A percentile compares a stretch with the other conserved stretches of the same genome.
These are phyloP conservation scores for Falcunculus frontatus DNA, from an alignment of 2,113 vertebrate genomes.

Conservation along the genomic window DNA sequence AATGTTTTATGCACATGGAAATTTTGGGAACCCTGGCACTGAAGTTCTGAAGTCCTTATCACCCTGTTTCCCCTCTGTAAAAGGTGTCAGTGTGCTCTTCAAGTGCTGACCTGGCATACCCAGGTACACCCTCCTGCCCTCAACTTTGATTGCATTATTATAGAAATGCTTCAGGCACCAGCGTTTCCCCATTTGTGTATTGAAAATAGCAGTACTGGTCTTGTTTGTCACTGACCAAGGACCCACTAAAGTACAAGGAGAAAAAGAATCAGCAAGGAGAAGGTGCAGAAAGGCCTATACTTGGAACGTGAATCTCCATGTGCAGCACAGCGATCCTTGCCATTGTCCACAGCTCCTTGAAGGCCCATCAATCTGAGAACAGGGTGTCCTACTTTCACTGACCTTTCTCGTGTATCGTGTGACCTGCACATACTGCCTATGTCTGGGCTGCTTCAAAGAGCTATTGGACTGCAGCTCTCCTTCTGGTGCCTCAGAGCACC, in stretches of 20 bases:
- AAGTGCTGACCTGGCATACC: not conserved
- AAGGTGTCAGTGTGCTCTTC: not conserved
- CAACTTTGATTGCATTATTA: not conserved
- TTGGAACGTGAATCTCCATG: not conserved
- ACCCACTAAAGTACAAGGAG: not conserved
- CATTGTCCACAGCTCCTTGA: not conserved
- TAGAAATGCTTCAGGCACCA: not conserved
- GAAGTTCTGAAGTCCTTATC: not conserved
- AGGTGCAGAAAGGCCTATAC: not conserved
- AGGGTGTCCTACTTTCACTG: not conserved
- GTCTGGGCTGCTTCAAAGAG: slow-evolving; percentile 7
- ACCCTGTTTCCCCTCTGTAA: not conserved
- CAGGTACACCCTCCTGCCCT: fast-evolving
- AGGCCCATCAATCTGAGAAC: slow-evolving; percentile 12
- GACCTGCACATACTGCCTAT: not conserved
- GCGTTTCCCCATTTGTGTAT: not conserved
- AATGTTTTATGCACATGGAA: not conserved
- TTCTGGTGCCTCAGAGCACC: not conserved
- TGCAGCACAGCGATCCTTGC: not conserved
- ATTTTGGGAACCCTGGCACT: not conserved
- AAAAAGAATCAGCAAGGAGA: not conserved
- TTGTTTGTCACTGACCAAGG: not conserved
- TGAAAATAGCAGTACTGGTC: not conserved
- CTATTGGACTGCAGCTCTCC: not conserved
- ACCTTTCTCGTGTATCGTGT: not conserved